Base-by-base conservation (phyloP, 2,888 invertebrate species). In the Xiphydria camelus region DNA sequence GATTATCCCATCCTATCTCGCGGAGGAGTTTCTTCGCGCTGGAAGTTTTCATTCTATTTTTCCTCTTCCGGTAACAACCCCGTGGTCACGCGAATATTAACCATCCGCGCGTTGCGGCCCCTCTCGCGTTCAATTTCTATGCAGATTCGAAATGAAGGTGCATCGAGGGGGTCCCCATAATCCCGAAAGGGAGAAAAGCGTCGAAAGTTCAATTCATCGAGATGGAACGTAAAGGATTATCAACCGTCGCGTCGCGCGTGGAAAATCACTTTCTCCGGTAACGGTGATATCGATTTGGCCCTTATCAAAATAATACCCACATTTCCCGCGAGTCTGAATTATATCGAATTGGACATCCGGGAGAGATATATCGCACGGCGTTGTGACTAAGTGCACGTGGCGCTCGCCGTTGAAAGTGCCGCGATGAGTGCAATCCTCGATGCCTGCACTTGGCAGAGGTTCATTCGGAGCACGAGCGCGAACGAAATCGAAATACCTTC, bases 61-160 rank as follows among this genome's bases (percentile, higher is more conserved):
- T 5, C 12, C 12, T 21, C 12, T 36, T 36, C 7, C 19, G 21
- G 21, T 20, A 36, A 12, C 4, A 14, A 36, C 22, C 33, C 37
- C 17, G 14, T 37, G 19, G n/a, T n/a, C n/a, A n/a, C n/a, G 34
- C 47, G 53, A 52, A 53, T 59, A 60, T 59, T 51, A 59, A 61
- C 51, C 53, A 51, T 53, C 53, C 51, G 48, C 50, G 47, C 49
- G 41, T 45, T 9, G 15, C 34, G 17, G 19, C 14, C 21, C n/a
- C 41, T 45, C 49, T 21, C 49, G 7, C 43, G 55, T 57, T 61
- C 61, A 62, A 63, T 63, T 52, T 63, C 63, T 62, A 62, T 63
- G 63, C 58, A 63, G 62, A 62, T 62, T 57, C 47, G 51, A 47
- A 51, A 59, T 49, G 49, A 36, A 10, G 10, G 26, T 26, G 26